Evolutionary conservation across 1,140 invertebrate genomes (phyloP).

Genomic region (Neodiprion virginianus): DNA sequence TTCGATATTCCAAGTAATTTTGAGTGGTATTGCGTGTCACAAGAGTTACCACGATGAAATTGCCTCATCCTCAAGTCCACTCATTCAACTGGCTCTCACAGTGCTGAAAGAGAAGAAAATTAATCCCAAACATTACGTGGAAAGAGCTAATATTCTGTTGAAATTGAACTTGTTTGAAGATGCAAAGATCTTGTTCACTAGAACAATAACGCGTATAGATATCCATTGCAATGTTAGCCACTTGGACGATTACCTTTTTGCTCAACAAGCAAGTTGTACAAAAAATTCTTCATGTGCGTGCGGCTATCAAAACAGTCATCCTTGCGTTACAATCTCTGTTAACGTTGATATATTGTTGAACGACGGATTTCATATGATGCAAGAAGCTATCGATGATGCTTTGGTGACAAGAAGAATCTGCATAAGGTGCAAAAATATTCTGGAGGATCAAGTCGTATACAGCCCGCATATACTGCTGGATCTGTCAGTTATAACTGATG

Average conservation of each 20-base stretch:
- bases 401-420: background rate
- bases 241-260: background rate
- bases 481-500: background rate
- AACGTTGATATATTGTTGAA: background rate
- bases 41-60: conserved; percentile 13
- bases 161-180: background rate
- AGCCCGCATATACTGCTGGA: background rate
- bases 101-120: conserved; percentile 8
- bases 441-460: background rate
- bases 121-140: background rate
- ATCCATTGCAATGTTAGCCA: background rate
- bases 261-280: background rate
- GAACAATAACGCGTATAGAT: background rate
- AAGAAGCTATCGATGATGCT: background rate
- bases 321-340: background rate
- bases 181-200: background rate
- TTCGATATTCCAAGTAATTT: conserved; percentile 20
- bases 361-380: background rate
- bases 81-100: background rate
- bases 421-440: background rate
- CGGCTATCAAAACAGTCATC: background rate
- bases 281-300: background rate
- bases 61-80: too few species aligned
- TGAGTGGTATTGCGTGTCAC: conserved; percentile 1
- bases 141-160: background rate